Percentiles rank a stretch among this genome's conserved stretches.
Conservation (phyloP, 2,113 vertebrate genomes). For the Perca fluviatilis region DNA sequence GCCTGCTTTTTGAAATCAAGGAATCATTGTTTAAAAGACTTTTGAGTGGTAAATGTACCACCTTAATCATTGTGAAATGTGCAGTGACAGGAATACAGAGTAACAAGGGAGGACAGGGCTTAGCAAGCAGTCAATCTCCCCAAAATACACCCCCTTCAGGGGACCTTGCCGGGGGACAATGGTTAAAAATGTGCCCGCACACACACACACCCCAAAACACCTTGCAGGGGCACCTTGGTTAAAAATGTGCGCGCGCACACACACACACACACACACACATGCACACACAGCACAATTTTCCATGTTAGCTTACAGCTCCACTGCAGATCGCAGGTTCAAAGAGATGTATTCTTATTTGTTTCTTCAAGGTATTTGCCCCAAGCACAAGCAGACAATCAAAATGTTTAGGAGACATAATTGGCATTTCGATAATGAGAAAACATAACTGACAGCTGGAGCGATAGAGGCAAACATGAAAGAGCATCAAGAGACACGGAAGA, state of each 20-base stretch:
- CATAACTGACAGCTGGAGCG: constrained; percentile 14
- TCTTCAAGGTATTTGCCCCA: neutral
- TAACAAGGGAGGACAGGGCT: neutral
- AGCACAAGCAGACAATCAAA: neutral
- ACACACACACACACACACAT: neutral
- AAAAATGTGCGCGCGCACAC: neutral
- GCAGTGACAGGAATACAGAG: neutral
- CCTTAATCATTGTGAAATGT: too few relatives aligned
- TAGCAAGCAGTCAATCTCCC: neutral
- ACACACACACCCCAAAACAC: neutral
- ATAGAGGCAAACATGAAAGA: constrained; percentile 1
- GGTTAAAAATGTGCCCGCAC: neutral
- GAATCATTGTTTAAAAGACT: too few relatives aligned
- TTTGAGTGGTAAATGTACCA: too few relatives aligned
- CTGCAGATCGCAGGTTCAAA: neutral
- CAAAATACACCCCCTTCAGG: too few relatives aligned
- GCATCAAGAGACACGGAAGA: neutral
- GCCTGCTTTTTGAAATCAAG: too few relatives aligned
- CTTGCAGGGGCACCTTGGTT: neutral
- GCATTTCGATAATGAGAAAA: constrained; percentile 12
- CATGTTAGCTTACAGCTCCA: neutral
- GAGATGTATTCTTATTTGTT: neutral
- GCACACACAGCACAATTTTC: neutral
- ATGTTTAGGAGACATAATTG: neutral
- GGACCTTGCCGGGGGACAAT: neutral